Evolutionary conservation across 2,797 vertebrate genomes (phyloP), one percentile per base, ranked within the genome.

Genomic region (Trachops cirrhosus): DNA sequence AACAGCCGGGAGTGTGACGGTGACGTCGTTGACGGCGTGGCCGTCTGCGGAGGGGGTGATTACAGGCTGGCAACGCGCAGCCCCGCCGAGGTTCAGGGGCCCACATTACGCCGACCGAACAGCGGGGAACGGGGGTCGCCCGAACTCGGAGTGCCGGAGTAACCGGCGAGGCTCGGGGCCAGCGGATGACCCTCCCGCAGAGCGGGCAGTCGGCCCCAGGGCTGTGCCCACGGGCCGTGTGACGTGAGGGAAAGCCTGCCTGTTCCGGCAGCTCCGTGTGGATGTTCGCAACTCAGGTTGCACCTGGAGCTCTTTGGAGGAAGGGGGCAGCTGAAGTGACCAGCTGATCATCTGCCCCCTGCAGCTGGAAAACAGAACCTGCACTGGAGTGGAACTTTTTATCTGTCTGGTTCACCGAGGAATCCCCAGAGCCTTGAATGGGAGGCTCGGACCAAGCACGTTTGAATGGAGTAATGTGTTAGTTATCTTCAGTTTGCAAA

Each of bases 151-250:
- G 86, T 67, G 39, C 46, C 90, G 21, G 91, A 93, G 96, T 70
- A 89, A 32, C 89, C 75, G 93, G 57, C 84, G 93, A 68, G 89
- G 89, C 92, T 83, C 85, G 90, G 96, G 91, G 34, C 79, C 97
- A n/a, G n/a, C n/a, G n/a, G n/a, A n/a, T n/a, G n/a, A n/a, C n/a
- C n/a, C n/a, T n/a, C 94, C 22, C 15, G 77, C 96, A 94, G 39
- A 78, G 62, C 18, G 75, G 82, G 68, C 89, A 85, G 64, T 80
- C 70, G 52, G 94, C 62, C 73, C 82, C 83, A 73, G 18, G 7
- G 6, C 59, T 34, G 26, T 75, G 80, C 83, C 46, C 85, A 84
- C 70, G 29, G 80, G 64, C 86, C 34, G 68, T 89, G 64, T 29
- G 73, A 79, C 93, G 59, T 84, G 48, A 95, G 88, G 82, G 95